These are phyloP conservation scores for Thereva unica DNA, from an alignment of 2,888 invertebrate species.

Conservation along the genomic window DNA sequence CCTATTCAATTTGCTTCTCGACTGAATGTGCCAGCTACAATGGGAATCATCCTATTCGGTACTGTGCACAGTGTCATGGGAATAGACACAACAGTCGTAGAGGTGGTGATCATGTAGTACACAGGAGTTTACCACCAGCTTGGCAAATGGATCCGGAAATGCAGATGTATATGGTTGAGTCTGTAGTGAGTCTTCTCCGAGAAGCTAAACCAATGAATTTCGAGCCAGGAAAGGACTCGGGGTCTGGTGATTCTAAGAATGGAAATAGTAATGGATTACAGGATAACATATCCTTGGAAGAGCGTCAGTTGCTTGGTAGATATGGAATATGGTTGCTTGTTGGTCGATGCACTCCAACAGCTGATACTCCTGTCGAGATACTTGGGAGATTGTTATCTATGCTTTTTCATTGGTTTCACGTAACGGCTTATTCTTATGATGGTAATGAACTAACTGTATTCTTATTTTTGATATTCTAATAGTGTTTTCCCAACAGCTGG, in stretches of 20 bases:
- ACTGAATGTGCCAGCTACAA: conserved; percentile 96
- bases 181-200: conserved; percentile 87
- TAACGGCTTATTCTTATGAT: conserved; percentile 94
- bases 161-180: conserved; percentile 92
- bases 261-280: conserved; percentile 55
- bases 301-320: conserved; percentile 84
- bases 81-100: conserved; percentile 85
- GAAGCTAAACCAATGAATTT: conserved; percentile 85
- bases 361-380: conserved; percentile 76
- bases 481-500: conserved; percentile 58
- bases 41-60: conserved; percentile 93
- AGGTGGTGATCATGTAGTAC: conserved; percentile 88
- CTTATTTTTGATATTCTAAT: conserved; percentile 4
- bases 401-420: conserved; percentile 99
- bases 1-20: conserved; percentile 94
- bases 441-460: conserved; percentile 61
- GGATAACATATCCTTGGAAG: conserved; percentile 79
- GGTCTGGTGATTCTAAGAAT: conserved; percentile 57
- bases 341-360: conserved; percentile 83
- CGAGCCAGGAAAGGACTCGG: conserved; percentile 63
- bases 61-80: conserved; percentile 87
- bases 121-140: conserved; percentile 82
- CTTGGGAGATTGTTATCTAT: conserved; percentile 92
- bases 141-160: conserved; percentile 90
- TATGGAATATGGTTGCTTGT: conserved; percentile 98